Evolutionary conservation across 2,797 vertebrate species (phyloP).

Genomic region (Eidolon dupreanum): DNA sequence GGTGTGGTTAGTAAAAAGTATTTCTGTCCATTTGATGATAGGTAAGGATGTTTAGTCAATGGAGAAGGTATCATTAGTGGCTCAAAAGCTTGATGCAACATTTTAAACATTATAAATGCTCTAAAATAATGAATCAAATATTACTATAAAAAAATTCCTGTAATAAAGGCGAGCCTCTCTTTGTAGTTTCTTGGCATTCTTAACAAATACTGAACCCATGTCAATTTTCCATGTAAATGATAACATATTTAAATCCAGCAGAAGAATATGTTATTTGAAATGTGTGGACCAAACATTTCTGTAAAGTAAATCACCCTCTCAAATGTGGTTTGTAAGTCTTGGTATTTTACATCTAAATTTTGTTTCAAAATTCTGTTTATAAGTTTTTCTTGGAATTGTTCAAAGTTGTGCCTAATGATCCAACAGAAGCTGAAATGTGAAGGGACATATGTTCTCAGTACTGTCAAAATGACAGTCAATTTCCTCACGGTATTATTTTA

Average conservation of each 20-base stretch:
- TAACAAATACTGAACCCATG: not conserved
- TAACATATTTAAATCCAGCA: not conserved
- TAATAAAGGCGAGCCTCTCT: not conserved
- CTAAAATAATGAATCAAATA: not conserved
- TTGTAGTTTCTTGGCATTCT: not conserved
- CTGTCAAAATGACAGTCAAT: conserved; percentile 40
- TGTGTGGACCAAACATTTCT: not conserved
- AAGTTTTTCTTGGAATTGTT: conserved; percentile 28
- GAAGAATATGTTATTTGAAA: not conserved
- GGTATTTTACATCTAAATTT: conserved; percentile 23
- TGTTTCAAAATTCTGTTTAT: conserved; percentile 42
- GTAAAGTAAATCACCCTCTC: conserved; percentile 8
- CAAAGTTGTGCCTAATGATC: conserved; percentile 52
- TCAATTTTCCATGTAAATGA: not conserved
- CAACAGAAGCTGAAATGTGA: conserved; percentile 45
- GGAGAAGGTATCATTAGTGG: not conserved
- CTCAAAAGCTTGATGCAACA: not conserved
- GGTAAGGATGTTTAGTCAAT: not conserved
- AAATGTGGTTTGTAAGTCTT: not conserved
- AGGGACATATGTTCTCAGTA: conserved; percentile 29
- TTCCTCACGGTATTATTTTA: conserved; percentile 43
- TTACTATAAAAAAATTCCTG: not conserved
- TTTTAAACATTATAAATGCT: not conserved
- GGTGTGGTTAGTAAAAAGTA: not conserved
- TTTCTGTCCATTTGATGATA: not conserved